phyloP scores from a whole-genome alignment of 2,888 invertebrate species.

The Ypsolopha scabrella region DNA sequence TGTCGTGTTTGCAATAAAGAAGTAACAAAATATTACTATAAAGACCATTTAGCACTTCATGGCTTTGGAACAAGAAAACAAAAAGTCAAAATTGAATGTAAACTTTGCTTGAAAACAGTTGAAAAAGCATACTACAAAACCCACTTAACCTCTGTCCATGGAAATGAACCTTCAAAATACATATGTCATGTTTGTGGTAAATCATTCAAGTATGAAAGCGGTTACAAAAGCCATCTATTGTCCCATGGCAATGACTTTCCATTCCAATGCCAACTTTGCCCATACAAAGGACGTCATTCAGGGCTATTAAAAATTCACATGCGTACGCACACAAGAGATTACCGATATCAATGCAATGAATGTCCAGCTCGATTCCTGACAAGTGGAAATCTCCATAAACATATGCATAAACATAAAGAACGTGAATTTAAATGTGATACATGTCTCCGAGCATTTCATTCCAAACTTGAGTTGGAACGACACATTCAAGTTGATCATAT shows the following conservation, averaged over 20 bases:
- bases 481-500: conserved; percentile 41
- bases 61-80: conserved; percentile 6
- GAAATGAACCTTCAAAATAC: conserved; percentile 13
- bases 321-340: conserved; percentile 37
- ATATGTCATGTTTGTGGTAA: conserved; percentile 45
- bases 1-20: conserved; percentile 31
- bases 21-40: conserved; percentile 22
- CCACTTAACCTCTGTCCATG: neutral
- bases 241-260: conserved; percentile 35
- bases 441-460: conserved; percentile 36
- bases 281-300: conserved; percentile 31
- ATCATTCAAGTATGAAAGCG: conserved; percentile 33
- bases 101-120: neutral
- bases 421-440: conserved; percentile 37
- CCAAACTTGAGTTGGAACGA: conserved; percentile 27
- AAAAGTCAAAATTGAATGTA: conserved; percentile 6
- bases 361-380: conserved; percentile 38
- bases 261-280: conserved; percentile 36
- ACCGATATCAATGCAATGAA: conserved; percentile 42
- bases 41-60: conserved; percentile 18
- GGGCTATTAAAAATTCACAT: conserved; percentile 37
- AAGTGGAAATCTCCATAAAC: conserved; percentile 41
- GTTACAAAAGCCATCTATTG: conserved; percentile 35
- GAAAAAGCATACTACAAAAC: neutral
- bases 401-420: conserved; percentile 34